Evolutionary conservation across 2,113 vertebrate genomes (phyloP), one percentile per base, ranked within the genome.

Genomic region (Sprattus sprattus): DNA sequence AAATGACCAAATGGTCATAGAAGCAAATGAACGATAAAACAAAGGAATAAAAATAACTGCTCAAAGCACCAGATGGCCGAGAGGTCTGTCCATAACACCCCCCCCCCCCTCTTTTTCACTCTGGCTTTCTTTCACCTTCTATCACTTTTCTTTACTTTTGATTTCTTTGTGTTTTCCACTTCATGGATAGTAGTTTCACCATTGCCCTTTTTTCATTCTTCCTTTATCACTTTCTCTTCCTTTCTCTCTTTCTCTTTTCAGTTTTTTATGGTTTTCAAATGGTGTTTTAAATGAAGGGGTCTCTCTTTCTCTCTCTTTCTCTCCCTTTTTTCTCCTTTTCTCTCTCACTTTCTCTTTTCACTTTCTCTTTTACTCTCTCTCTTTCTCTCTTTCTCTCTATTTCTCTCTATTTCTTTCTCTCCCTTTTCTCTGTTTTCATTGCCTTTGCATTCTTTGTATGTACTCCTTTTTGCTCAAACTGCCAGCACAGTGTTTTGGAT

Each of bases 261-360:
- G 22, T 64, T 20, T 64, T 20, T 64, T 39, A 39, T 39, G 39
- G 39, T 39, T 39, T 39, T 39, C 39, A 39, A 39, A 39, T 39
- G 39, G 39, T 39, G 39, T 39, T 39, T 39, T 39, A 39, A 39
- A 39, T 39, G 39, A 39, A 39, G 39, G 39, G 39, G 39, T 20
- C 92, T 87, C 88, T 87, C 87, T 88, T 88, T 86, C 83, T 13
- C 82, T 15, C 16, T 44, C 25, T 47, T 50, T n/a, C 25, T 89
- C 87, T 89, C 83, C 85, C 84, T 88, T 25, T 67, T 28, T n/a
- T 28, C 8, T 28, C 25, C 22, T 67, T 25, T 67, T 11, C 64
- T 11, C n/a, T n/a, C 28, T 64, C 57, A 7, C 8, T 67, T 67
- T 67, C n/a, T 67, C 8, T 9, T n/a, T 67, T 64, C 57, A 7